Percentiles rank a stretch among this genome's conserved stretches.
Evolutionary conservation across 92 coral and sea anemone species (phyloP).

Genomic region (Porites rus): DNA sequence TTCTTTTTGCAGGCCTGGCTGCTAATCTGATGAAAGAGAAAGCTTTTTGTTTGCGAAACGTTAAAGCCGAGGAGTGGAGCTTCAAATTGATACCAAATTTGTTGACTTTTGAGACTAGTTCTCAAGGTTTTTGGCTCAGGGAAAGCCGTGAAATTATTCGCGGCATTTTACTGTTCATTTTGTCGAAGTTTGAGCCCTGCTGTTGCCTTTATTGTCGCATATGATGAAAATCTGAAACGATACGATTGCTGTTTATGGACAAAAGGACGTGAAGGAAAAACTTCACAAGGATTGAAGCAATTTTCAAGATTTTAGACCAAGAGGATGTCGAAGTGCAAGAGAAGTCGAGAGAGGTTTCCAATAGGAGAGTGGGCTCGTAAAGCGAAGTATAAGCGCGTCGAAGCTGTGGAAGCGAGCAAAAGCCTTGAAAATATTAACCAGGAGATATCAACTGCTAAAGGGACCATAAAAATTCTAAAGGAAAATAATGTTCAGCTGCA

Average conservation of each 20-base stretch:
- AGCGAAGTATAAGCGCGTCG: conserved; percentile 26
- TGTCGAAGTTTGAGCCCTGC: conserved; percentile 10
- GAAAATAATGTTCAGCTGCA: conserved; percentile 36
- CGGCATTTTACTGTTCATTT: background rate
- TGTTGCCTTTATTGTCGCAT: conserved; percentile 11
- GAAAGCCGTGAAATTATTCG: background rate
- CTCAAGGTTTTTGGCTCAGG: conserved; percentile 3
- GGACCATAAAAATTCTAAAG: conserved; percentile 5
- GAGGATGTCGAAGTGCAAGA: conserved; percentile 43
- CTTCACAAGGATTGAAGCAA: conserved; percentile 24
- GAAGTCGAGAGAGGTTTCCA: conserved; percentile 57
- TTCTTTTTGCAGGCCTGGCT: conserved; percentile 45
- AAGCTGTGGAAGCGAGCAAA: conserved; percentile 43
- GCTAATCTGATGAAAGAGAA: conserved; percentile 40
- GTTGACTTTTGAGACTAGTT: background rate
- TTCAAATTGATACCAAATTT: conserved; percentile 53
- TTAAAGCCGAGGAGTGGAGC: conserved; percentile 36
- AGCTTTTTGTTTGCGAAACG: background rate
- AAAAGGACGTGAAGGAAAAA: conserved; percentile 18
- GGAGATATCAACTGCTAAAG: conserved; percentile 23
- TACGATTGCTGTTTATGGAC: conserved; percentile 34
- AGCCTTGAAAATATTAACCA: conserved; percentile 34
- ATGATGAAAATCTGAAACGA: conserved; percentile 35
- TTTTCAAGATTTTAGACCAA: conserved; percentile 42
- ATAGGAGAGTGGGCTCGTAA: conserved; percentile 60